Base-by-base conservation (phyloP, 2,888 invertebrate genomes). In the Stictocephala bisonia region DNA sequence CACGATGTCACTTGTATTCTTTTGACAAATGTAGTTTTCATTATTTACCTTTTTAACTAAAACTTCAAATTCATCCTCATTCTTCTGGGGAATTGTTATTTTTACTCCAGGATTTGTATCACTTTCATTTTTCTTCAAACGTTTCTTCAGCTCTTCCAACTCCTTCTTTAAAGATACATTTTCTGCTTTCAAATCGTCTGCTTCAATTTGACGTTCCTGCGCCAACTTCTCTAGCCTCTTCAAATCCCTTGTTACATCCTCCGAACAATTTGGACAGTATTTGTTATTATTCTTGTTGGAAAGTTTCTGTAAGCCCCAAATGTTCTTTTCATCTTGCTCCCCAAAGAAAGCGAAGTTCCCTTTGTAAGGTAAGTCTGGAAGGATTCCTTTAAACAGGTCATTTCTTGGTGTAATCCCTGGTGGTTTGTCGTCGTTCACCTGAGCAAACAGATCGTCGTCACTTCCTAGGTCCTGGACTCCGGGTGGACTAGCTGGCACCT, bases 211-310 rank as follows among this genome's bases (percentile, higher is more conserved):
- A 44, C 24, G 27, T 15, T 2, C 13, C 11, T 64, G 44, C 40
- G 44, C 44, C 1, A 44, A 41, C 22, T 64, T 27, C 1, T 41
- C 64, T 18, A 64, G 15, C 24, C 44, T 64, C 11, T 44, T 64
- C 64, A 64, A 26, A 26, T 64, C 64, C 13, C 18, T 64, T 27
- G 41, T 64, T 15, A 64, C 64, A 6, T 64, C 64, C 13, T 64
- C 64, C 13, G 26, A 44, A 22, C 64, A 64, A 9, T 18, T 44
- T 1, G 40, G 22, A 13, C 64, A 64, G 44, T 41, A 64, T 18
- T 44, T 64, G n/a, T n/a, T n/a, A n/a, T n/a, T n/a, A n/a, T n/a
- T n/a, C n/a, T n/a, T n/a, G n/a, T n/a, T n/a, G n/a, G n/a, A n/a
- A n/a, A n/a, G n/a, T n/a, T n/a, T n/a, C n/a, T n/a, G n/a, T n/a